Conservation (phyloP, 2,797 vertebrate genomes). For the Liparis tanakae region DNA sequence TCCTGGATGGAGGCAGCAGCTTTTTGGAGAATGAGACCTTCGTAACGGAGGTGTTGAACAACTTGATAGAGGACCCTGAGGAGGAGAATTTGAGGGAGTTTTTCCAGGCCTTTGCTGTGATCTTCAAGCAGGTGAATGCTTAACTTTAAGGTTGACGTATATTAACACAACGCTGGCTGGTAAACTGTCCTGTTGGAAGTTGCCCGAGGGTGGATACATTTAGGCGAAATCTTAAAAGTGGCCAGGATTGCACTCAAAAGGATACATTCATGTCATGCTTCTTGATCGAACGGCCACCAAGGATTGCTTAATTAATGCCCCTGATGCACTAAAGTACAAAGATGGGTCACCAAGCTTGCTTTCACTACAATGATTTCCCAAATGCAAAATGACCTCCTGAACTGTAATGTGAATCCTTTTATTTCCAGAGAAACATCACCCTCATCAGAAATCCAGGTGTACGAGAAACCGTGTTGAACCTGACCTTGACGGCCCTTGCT, state of each 20-base stretch:
- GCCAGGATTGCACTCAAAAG: neutral
- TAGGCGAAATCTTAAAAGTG: neutral
- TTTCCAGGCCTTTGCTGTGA: too few species aligned
- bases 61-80: too few species aligned
- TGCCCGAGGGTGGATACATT: neutral
- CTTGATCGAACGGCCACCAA: neutral
- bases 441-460: constrained; percentile 20
- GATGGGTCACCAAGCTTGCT: neutral
- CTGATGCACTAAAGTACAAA: neutral
- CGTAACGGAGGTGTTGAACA: too few species aligned
- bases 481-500: constrained; percentile 53
- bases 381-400: neutral
- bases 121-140: too few species aligned
- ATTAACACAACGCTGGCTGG: neutral
- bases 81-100: too few species aligned
- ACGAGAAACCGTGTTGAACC: constrained; percentile 60
- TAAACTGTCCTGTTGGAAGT: neutral
- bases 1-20: too few species aligned
- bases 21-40: too few species aligned
- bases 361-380: neutral
- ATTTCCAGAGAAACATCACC: constrained; percentile 38
- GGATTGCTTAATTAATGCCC: neutral
- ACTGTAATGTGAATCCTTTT: neutral
- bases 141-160: neutral
- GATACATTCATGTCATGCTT: neutral